Base-by-base conservation (phyloP, 92 coral and sea anemone species). In the Meandrina meandrites region DNA sequence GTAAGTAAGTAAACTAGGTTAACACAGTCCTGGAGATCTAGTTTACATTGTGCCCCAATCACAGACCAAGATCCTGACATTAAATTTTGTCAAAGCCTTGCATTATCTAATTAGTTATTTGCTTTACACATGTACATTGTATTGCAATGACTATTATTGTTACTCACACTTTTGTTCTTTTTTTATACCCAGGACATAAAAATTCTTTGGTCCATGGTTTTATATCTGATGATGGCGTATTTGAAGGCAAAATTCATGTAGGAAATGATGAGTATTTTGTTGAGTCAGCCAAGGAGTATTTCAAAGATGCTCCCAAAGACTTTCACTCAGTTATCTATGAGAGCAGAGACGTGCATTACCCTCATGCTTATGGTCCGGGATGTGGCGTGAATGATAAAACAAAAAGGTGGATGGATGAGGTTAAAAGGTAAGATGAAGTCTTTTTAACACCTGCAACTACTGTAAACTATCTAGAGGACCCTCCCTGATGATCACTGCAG, bases 291-390 rank as follows among this genome's bases (percentile, higher is more conserved):
- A 87, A 91, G 56, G 91, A 95, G 70, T 95, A 96, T 80, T 96
- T 96, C 86, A 76, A 82, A 22, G 90, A 93, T 47, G 83, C 87
- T 8, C 89, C 91, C 47, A 89, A 84, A 72, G 94, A 90, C 57
- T 96, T 90, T 57, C 99, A 96, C 60, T 96, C 99, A 22, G 99
- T 96, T 54, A 95, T 97, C 34, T 97, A 79, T 77, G 92, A 95
- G 75, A 94, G 93, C 54, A 86, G 90, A 27, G 97, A 93, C 75
- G 88, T 95, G 21, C 80, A 95, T 42, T 96, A 93, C 83, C 99
- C 99, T 12, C 85, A 95, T 84, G 81, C 92, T 17, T 84, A 96
- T 75, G 99, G 99, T 32, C 84, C 93, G 17, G 90, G 91, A 14
- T 87, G 98, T 69, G 99, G 98, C 27, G 67, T 96, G 18, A 84